A percentile compares a stretch with the other conserved stretches of the same genome.
Evolutionary conservation across 2,797 vertebrate species (phyloP).

Genomic region (Eulemur coronatus): DNA sequence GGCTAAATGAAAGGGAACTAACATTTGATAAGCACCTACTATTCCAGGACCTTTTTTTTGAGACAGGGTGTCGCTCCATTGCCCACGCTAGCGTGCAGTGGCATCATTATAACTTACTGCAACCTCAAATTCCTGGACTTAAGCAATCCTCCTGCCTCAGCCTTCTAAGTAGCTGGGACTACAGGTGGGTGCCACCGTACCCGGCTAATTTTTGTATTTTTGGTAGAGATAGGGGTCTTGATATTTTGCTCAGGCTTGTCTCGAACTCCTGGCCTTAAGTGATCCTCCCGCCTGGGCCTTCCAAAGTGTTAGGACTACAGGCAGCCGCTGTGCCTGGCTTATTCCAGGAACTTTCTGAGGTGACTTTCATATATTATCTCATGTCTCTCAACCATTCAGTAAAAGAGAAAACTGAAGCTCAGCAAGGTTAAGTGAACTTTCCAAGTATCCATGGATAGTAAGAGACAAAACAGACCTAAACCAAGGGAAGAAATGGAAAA

Average conservation of each 20-base stretch:
- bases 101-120: neutral
- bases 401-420: neutral
- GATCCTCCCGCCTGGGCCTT: neutral
- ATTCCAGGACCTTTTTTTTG: neutral
- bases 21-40: neutral
- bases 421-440: neutral
- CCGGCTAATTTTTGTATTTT: neutral
- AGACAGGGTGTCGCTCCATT: neutral
- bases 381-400: neutral
- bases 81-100: neutral
- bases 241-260: neutral
- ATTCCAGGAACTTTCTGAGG: neutral
- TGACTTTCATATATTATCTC: neutral
- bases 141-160: neutral
- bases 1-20: neutral
- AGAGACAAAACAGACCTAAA: neutral
- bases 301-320: neutral
- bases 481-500: neutral
- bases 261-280: neutral
- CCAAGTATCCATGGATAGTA: neutral
- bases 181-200: neutral
- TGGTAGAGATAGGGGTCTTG: neutral
- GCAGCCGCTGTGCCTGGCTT: neutral
- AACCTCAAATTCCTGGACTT: neutral
- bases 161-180: neutral